phyloP scores from a whole-genome alignment of 2,797 vertebrate species.

The Euthynnus affinis region DNA sequence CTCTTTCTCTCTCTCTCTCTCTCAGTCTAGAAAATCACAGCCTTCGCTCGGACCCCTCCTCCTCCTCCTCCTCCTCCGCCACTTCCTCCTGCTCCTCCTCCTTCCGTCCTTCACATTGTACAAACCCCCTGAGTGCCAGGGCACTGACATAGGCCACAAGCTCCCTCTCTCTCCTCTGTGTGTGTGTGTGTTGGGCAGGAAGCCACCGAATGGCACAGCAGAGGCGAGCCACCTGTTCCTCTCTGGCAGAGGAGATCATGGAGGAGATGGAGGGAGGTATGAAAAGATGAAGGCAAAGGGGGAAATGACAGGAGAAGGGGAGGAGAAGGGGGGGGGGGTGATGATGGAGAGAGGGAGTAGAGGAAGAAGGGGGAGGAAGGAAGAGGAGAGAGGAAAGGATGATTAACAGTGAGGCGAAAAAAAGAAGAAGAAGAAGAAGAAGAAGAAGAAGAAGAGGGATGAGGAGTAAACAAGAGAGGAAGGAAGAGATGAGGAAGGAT shows the following conservation, averaged over 20 bases:
- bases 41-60: conserved; percentile 37
- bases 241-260: conserved; percentile 52
- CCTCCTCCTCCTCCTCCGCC: conserved; percentile 45
- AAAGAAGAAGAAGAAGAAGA: too few relatives aligned
- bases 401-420: too few relatives aligned
- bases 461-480: too few relatives aligned
- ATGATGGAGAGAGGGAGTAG: not conserved
- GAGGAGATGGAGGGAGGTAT: conserved; percentile 42
- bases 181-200: conserved; percentile 52
- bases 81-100: conserved; percentile 53
- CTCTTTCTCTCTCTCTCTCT: conserved; percentile 26
- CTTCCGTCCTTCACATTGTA: conserved; percentile 57
- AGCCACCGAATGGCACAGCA: conserved; percentile 60
- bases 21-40: conserved; percentile 51
- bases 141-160: conserved; percentile 41
- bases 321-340: not conserved
- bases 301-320: conserved; percentile 11
- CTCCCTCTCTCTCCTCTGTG: conserved; percentile 19
- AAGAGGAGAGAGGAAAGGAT: not conserved
- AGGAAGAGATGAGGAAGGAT: too few relatives aligned
- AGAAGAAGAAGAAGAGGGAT: too few relatives aligned
- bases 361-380: too few relatives aligned
- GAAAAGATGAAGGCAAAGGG: conserved; percentile 39
- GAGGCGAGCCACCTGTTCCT: conserved; percentile 75
- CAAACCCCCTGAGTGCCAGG: conserved; percentile 37